These are phyloP conservation scores for Gila robusta DNA, from an alignment of 2,797 vertebrate genomes.

Conservation along the genomic window DNA sequence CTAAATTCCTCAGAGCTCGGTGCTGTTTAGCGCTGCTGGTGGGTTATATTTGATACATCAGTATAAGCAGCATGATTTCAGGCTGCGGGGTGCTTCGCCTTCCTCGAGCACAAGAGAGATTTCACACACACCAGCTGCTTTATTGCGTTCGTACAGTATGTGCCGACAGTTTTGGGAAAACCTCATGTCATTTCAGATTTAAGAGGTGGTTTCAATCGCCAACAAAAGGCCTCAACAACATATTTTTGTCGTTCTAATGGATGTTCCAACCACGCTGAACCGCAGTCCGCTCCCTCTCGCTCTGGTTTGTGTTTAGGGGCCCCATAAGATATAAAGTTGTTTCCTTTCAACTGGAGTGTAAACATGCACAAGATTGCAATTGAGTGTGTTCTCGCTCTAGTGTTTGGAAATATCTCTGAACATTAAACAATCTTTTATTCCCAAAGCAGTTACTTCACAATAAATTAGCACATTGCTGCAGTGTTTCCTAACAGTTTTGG, in stretches of 20 bases:
- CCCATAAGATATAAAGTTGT: constrained; percentile 58
- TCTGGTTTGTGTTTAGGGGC: constrained; percentile 65
- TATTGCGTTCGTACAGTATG: constrained; percentile 71
- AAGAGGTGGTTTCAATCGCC: constrained; percentile 72
- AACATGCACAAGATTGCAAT: constrained; percentile 67
- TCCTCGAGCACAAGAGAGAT: constrained; percentile 44
- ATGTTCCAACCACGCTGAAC: constrained; percentile 55
- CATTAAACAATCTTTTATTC: constrained; percentile 51
- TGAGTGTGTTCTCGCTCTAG: constrained; percentile 52
- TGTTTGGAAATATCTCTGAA: constrained; percentile 46
- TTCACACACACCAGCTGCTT: constrained; percentile 61
- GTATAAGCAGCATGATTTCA: constrained; percentile 35
- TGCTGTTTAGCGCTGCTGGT: constrained; percentile 33
- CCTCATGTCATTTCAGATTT: constrained; percentile 74
- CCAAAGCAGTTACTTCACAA: constrained; percentile 30
- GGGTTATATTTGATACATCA: constrained; percentile 45
- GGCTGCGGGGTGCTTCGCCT: constrained; percentile 33
- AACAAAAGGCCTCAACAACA: constrained; percentile 63
- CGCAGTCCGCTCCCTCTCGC: constrained; percentile 56
- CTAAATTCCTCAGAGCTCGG: constrained; percentile 44
- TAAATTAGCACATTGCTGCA: constrained; percentile 15
- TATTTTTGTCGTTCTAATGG: constrained; percentile 65
- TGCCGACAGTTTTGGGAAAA: constrained; percentile 68
- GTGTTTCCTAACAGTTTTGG: background rate
- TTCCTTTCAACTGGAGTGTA: constrained; percentile 71